Base-by-base conservation (phyloP, 1,140 invertebrate genomes). In the Arctopsyche grandis region DNA sequence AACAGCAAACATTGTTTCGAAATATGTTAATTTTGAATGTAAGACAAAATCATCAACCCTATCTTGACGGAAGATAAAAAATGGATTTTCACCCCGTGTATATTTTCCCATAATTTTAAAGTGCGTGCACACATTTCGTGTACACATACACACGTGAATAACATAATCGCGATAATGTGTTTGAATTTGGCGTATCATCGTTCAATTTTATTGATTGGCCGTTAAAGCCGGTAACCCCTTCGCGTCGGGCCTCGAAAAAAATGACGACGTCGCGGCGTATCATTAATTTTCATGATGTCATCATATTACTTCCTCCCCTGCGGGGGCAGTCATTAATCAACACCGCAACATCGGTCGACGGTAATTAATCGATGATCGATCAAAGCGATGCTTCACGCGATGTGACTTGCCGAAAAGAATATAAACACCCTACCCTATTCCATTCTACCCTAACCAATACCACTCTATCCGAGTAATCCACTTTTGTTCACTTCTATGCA, bases 241-340 rank as follows among this genome's bases (percentile, higher is more conserved):
- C 21, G 14, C 24, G 66, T 12, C 24, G 16, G 24, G 5, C 12
- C 1, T 38, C 1, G 16, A 69, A 29, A 10, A 24, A 69, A 69
- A 69, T 69, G n/a, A 69, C 22, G 56, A 69, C 24, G 16, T 24
- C 29, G 29, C 29, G 29, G 29, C 66, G 29, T 19, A 75, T 75
- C 73, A 75, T 75, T 58, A 75, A 75, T 75, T 75, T 75, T 75
- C 73, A 75, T 75, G 73, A 75, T 75, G 73, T 75, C 73, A 75
- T 75, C 73, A 75, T 75, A 75, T 75, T 75, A 58, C 73, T 58
- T 75, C 73, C 73, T 48, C 16, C 73, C 73, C 73, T 48, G 52
- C 48, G 22, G 73, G 21, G 56, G 9, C 21, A 48, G 48, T 58
- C 73, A 75, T 75, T 75, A 75, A 75, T 75, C 73, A 75, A 60